Evolutionary conservation across 37 sponge, comb jelly and placozoan genomes (phyloP), one percentile per base, ranked within the genome.

Genomic region (Tethya wilhelma): DNA sequence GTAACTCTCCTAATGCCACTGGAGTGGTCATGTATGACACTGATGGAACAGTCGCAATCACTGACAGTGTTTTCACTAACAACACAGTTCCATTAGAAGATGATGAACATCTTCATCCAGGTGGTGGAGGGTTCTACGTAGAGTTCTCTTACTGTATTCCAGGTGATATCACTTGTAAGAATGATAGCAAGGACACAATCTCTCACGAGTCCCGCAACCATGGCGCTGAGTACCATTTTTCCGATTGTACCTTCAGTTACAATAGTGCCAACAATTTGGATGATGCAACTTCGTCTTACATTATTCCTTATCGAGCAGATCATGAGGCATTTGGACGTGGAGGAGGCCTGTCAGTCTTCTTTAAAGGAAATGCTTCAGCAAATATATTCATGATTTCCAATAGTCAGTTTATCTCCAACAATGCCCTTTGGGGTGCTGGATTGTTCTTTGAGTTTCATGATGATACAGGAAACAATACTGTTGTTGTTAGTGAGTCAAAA

Each of bases 81-180:
- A 72, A 87, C 25, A 40, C 40, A 20, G 69, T 44, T 0, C n/a
- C n/a, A n/a, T n/a, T n/a, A n/a, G 40, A 40, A 0, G 19, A 25
- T 22, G 36, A 37, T 34, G 46, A 26, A n/a, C 25, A 43, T 26
- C 4, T 4, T 0, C 31, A 36, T 36, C 57, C 69, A n/a, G 83
- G 83, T 20, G 89, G 89, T 17, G 89, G 84, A 11, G 89, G 89
- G 0, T 11, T 89, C 1, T 83, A 83, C 34, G 42, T 89, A 30
- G 89, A 89, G 64, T 82, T 82, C 57, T 73, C 64, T 0, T 83
- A 78, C 67, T 89, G 89, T 55, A 22, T 42, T 0, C 88, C 88
- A 25, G 83, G 82, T 20, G 58, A 41, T 1, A 1, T 23, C n/a
- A 59, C 2, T 20, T 76, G 67, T 65, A 23, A 17, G 6, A 8